A percentile compares a stretch with the other conserved stretches of the same genome.
Conservation (phyloP, 2,888 invertebrate species). For the Hetaerina titia region DNA sequence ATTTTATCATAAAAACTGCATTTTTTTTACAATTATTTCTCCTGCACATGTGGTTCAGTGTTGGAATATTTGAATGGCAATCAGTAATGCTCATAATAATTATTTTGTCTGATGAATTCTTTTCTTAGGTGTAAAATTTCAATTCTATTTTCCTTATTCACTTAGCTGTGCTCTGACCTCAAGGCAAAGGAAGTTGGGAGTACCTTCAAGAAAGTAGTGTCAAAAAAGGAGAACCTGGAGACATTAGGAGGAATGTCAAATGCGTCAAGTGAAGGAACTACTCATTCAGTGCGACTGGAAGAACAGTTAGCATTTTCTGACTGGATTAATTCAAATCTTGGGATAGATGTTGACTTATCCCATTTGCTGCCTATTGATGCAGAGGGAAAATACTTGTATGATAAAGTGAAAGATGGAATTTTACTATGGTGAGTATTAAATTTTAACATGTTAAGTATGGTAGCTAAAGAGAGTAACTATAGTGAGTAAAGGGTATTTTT, state of each 20-base stretch:
- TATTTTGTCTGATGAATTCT: neutral
- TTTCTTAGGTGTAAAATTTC: neutral
- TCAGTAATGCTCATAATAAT: too few relatives aligned
- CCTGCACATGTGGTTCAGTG: too few relatives aligned
- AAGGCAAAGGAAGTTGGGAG: conserved; percentile 94
- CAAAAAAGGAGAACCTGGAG: conserved; percentile 94
- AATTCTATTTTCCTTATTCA: conserved; percentile 65
- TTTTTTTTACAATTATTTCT: too few relatives aligned
- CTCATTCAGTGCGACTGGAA: conserved; percentile 95
- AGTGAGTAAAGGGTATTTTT: too few relatives aligned
- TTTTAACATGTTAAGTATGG: neutral
- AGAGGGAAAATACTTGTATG: conserved; percentile 94
- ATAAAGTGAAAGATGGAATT: conserved; percentile 97
- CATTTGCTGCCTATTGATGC: conserved; percentile 95
- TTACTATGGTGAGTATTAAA: conserved; percentile 87
- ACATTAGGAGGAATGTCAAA: conserved; percentile 95
- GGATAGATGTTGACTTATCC: conserved; percentile 92
- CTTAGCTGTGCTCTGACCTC: conserved; percentile 88
- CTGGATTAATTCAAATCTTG: conserved; percentile 98
- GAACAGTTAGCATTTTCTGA: conserved; percentile 99
- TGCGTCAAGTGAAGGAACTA: conserved; percentile 96
- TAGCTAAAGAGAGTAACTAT: neutral
- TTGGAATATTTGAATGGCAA: too few relatives aligned
- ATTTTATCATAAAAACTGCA: too few relatives aligned
- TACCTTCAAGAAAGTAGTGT: conserved; percentile 95